Evolutionary conservation across 2,113 vertebrate genomes (phyloP).

Genomic region (Clarias macrocephalus): DNA sequence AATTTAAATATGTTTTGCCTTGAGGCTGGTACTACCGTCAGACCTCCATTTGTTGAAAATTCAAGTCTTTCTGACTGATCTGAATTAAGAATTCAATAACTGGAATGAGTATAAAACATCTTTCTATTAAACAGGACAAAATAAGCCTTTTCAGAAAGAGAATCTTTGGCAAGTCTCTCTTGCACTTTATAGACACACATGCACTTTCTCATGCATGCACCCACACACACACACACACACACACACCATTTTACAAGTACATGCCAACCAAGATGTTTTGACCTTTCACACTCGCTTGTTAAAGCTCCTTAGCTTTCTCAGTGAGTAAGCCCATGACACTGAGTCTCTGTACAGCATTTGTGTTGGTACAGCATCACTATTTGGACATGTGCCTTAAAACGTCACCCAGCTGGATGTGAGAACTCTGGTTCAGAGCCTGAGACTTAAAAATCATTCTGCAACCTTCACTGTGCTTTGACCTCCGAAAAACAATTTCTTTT

Average conservation of each 20-base stretch:
- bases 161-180: background rate
- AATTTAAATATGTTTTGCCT: background rate
- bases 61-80: background rate
- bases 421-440: background rate
- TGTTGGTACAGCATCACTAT: background rate
- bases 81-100: background rate
- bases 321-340: background rate
- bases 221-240: background rate
- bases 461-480: background rate
- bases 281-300: constrained; percentile 24
- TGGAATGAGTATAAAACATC: background rate
- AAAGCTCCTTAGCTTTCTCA: background rate
- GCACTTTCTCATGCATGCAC: background rate
- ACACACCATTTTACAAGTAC: constrained; percentile 18
- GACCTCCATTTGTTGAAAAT: background rate
- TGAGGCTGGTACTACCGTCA: background rate
- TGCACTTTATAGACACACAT: background rate
- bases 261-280: background rate
- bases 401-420: background rate
- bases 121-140: background rate
- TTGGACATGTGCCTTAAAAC: background rate
- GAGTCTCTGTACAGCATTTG: background rate
- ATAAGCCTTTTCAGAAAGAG: background rate
- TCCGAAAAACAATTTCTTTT: background rate
- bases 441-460: background rate